Evolutionary conservation across 2,797 vertebrate species (phyloP), one percentile per base, ranked within the genome.

Genomic region (Scolopax bukidnonensis): DNA sequence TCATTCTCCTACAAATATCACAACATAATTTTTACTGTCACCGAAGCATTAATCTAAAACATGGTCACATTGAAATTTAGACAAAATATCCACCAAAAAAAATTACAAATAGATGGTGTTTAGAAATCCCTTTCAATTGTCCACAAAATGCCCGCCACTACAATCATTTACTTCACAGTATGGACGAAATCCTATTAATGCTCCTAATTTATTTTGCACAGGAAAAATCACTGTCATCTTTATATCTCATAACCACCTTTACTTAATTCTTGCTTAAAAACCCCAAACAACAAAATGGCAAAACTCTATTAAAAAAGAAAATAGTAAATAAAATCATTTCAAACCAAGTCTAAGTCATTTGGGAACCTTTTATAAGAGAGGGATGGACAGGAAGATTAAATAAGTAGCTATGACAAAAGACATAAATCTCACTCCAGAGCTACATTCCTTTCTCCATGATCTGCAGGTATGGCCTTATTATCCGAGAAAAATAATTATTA

Each of bases 81-180:
- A 18, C 13, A 80, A 56, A 47, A 0, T 2, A 45, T 70, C 6
- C 11, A 74, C 14, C 6, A 64, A 63, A 80, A 75, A 24, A 21
- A 57, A 47, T 23, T 11, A 38, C 6, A 16, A 63, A 67, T 15
- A 41, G 0, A 0, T 53, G 16, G 3, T 32, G 5, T 33, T 74
- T 70, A 77, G 43, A 95, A 83, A 77, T 76, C 28, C 6, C 10
- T 83, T 91, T 41, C 5, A 28, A 13, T 50, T 63, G 12, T 76
- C 18, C 16, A 53, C 30, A 40, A 88, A 23, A 28, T 61, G 1
- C 3, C 25, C 25, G 4, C 36, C 9, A 38, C n/a, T 61, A 15
- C 6, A 63, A 20, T 2, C 1, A 41, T 45, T 90, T 86, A 32
- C 10, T 65, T 84, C 32, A 5, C 4, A 38, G 5, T 60, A 41